These are phyloP conservation scores for Orientallactaga bullata DNA, from an alignment of 2,113 vertebrate species.

Conservation along the genomic window DNA sequence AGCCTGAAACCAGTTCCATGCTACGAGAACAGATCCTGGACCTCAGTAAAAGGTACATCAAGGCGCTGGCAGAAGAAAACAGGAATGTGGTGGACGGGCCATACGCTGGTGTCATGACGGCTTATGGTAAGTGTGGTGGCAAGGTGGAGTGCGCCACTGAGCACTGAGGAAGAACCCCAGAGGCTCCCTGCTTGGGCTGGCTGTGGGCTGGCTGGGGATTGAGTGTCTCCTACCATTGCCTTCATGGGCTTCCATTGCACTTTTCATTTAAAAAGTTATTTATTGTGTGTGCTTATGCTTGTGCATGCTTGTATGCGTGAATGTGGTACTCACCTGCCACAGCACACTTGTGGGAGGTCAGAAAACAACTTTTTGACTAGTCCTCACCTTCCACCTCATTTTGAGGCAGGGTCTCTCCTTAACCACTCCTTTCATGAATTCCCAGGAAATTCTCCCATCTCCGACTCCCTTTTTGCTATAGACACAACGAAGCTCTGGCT, in stretches of 20 bases:
- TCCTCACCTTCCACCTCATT: not conserved
- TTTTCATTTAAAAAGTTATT: not conserved
- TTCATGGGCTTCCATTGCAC: not conserved
- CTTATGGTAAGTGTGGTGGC: conserved; percentile 92
- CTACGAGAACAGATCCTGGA: conserved; percentile 98
- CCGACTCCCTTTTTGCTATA: not conserved
- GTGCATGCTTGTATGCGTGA: not conserved
- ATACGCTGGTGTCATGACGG: conserved; percentile 98
- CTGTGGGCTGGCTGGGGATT: not conserved
- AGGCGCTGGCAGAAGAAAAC: conserved; percentile 98
- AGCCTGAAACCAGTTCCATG: conserved; percentile 96
- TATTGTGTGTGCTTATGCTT: not conserved
- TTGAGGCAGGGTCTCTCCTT: not conserved
- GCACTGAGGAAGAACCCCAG: not conserved
- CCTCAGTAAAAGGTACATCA: conserved; percentile 99
- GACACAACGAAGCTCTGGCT: not conserved
- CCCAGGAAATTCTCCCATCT: not conserved
- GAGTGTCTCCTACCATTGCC: not conserved
- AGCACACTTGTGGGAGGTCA: no score
- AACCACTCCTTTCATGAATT: not conserved
- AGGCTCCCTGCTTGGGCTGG: not conserved
- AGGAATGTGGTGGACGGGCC: conserved; percentile 97
- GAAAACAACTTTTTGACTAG: no score
- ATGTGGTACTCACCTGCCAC: no score
- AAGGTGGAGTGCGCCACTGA: not conserved